phyloP scores from a whole-genome alignment of 1,140 invertebrate genomes.

The Oedothorax gibbosus region DNA sequence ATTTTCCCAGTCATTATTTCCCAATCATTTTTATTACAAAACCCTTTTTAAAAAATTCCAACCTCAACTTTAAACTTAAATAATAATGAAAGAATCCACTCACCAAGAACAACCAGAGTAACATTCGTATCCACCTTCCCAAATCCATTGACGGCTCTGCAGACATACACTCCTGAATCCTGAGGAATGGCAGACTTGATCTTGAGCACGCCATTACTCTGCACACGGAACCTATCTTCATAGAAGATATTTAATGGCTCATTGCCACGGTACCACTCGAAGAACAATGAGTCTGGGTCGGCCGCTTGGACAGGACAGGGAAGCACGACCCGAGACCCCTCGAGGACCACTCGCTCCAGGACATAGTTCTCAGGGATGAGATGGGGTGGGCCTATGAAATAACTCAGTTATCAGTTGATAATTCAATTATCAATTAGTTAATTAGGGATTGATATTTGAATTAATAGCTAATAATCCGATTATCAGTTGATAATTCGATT shows the following conservation, averaged over 20 bases:
- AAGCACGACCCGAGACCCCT: conserved; percentile 48
- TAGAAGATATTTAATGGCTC: conserved; percentile 58
- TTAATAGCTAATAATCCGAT: too few species aligned
- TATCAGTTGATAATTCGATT: too few species aligned
- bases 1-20: too few species aligned
- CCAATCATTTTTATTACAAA: too few species aligned
- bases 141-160: conserved; percentile 69
- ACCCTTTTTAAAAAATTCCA: too few species aligned
- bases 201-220: conserved; percentile 64
- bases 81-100: conserved; percentile 2
- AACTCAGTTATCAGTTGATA: background rate
- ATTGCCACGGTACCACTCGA: conserved; percentile 61
- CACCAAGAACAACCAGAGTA: conserved; percentile 60
- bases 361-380: conserved; percentile 43
- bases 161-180: conserved; percentile 68
- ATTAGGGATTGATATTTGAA: too few species aligned
- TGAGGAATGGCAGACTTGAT: conserved; percentile 66
- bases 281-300: conserved; percentile 55
- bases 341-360: conserved; percentile 45
- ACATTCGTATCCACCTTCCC: conserved; percentile 64
- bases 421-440: too few species aligned
- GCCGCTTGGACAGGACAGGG: conserved; percentile 55
- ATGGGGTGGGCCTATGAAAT: conserved; percentile 56
- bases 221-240: conserved; percentile 60
- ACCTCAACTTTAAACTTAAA: too few species aligned